Conservation (phyloP, 1,140 invertebrate species). For the Matsumurasca onukii region DNA sequence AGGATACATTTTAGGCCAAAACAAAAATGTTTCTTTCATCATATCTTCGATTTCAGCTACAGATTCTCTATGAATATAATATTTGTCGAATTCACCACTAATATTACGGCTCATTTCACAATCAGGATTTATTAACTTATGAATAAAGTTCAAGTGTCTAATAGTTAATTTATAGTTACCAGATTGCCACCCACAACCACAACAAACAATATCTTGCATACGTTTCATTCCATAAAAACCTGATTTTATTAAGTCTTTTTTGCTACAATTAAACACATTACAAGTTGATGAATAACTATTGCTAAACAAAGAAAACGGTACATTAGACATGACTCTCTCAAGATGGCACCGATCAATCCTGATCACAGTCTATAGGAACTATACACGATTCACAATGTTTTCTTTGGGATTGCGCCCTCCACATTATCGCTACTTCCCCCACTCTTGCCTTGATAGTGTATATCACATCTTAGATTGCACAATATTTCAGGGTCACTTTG, state of each 20-base stretch:
- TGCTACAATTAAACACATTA: background rate
- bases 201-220: background rate
- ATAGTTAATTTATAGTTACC: background rate
- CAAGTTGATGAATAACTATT: background rate
- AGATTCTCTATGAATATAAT: background rate
- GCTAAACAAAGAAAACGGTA: background rate
- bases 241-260: slow-evolving; percentile 12
- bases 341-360: background rate
- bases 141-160: background rate
- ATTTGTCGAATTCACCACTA: background rate
- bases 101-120: background rate
- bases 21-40: slow-evolving; percentile 3
- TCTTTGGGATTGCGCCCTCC: background rate
- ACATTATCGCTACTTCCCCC: background rate
- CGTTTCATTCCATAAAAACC: slow-evolving; percentile 10
- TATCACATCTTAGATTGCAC: background rate
- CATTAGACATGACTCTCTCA: background rate
- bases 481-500: background rate
- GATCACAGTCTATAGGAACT: background rate
- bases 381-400: background rate
- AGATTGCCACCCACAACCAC: slow-evolving; percentile 9
- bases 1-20: slow-evolving; percentile 18
- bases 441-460: background rate
- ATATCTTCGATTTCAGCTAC: background rate
- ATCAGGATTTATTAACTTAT: background rate